These are phyloP conservation scores for Pyrocoelia pectoralis DNA, from an alignment of 2,888 invertebrate species.

Conservation along the genomic window DNA sequence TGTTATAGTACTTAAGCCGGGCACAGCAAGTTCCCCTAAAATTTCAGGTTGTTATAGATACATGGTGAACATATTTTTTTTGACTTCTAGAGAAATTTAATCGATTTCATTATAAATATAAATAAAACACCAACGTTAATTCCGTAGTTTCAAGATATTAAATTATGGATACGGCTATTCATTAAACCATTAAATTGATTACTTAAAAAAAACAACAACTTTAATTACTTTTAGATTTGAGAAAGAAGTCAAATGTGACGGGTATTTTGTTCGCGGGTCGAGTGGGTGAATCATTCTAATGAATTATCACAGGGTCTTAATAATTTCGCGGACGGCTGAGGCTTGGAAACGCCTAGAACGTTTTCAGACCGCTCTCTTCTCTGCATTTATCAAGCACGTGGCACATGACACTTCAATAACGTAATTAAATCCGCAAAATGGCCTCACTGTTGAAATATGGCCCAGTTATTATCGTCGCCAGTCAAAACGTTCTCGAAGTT, in stretches of 20 bases:
- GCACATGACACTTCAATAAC: conserved; percentile 61
- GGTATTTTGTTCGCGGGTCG: conserved; percentile 32
- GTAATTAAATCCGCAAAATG: conserved; percentile 61
- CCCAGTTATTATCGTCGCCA: conserved; percentile 57
- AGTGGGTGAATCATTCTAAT: conserved; percentile 38
- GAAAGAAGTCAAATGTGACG: conserved; percentile 29
- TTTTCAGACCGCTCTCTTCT: conserved; percentile 50
- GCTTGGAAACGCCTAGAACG: conserved; percentile 47
- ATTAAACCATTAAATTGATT: conserved; percentile 22
- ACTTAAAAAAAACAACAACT: conserved; percentile 22
- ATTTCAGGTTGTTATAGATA: no score
- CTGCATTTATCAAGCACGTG: conserved; percentile 59
- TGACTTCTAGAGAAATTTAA: no score
- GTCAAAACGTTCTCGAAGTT: conserved; percentile 48
- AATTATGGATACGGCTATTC: conserved; percentile 1
- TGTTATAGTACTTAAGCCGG: no score
- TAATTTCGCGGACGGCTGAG: conserved; percentile 49
- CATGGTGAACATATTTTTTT: no score
- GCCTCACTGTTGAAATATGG: conserved; percentile 58
- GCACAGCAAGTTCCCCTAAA: no score
- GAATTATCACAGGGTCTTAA: conserved; percentile 55
- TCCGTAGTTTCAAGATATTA: no score
- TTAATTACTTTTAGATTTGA: conserved; percentile 29
- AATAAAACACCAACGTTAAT: no score
- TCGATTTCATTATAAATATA: no score